phyloP scores from a whole-genome alignment of 2,888 invertebrate genomes.

The Ornithoptera alexandrae region DNA sequence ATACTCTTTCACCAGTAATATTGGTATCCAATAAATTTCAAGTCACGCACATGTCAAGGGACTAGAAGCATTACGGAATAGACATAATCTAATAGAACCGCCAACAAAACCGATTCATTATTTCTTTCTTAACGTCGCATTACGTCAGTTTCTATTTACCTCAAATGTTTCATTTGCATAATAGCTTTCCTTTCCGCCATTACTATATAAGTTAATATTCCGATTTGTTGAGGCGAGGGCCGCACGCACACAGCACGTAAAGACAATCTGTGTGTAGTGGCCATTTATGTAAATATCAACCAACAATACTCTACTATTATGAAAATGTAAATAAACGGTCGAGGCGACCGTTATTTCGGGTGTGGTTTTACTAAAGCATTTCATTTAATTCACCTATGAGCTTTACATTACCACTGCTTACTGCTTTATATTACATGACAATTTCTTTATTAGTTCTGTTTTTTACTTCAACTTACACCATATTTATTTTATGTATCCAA shows the following conservation, averaged over 20 bases:
- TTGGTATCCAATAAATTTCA: slow-evolving; percentile 33
- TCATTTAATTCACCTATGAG: background rate
- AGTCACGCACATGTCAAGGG: slow-evolving; percentile 47
- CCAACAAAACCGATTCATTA: slow-evolving; percentile 70
- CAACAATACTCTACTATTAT: slow-evolving; percentile 71
- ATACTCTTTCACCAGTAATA: slow-evolving; percentile 19
- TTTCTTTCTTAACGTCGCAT: slow-evolving; percentile 67
- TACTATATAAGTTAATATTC: slow-evolving; percentile 78
- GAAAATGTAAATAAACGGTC: slow-evolving; percentile 65
- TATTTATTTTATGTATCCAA: too few species aligned
- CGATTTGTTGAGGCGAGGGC: slow-evolving; percentile 72
- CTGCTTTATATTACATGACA: too few species aligned
- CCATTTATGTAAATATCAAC: slow-evolving; percentile 78
- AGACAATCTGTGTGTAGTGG: slow-evolving; percentile 75
- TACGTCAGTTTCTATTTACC: slow-evolving; percentile 77
- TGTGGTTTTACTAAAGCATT: slow-evolving; percentile 48
- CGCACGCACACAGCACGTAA: slow-evolving; percentile 78
- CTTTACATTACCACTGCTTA: background rate
- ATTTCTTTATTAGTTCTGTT: background rate
- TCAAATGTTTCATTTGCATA: slow-evolving; percentile 79
- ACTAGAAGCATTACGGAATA: slow-evolving; percentile 36
- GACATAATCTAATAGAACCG: slow-evolving; percentile 61
- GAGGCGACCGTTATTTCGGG: slow-evolving; percentile 66
- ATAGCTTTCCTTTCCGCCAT: slow-evolving; percentile 77
- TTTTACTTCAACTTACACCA: too few species aligned